Base-by-base conservation (phyloP, 2,797 vertebrate species). In the Eptatretus atami region DNA sequence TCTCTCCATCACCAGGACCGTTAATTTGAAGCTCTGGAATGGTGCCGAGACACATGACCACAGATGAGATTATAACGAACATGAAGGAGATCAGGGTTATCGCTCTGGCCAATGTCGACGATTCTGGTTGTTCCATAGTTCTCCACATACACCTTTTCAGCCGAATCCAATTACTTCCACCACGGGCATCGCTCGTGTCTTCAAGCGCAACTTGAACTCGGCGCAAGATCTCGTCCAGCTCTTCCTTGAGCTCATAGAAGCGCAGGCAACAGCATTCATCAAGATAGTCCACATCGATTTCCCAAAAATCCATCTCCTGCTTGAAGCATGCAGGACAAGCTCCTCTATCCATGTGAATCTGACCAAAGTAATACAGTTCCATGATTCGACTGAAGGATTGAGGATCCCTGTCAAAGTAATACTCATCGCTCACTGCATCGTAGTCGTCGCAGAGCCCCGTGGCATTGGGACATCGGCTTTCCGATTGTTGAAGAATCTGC, bases 261-360 rank as follows among this genome's bases (percentile, higher is more conserved):
- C 84, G 80, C 70, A 81, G 82, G 71, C 82, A 85, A 67, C 90
- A 95, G 66, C 90, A 96, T 61, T 92, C 84, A 53, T 96, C 88
- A 67, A 96, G 68, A 69, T 79, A 85, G 66, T 75, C 75, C 54
- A 79, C 77, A 71, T 95, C 88, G 65, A 96, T 85, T 73, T 80
- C 93, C 90, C 90, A 96, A 74, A 93, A 95, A 69, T 93, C 86
- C 83, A 96, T 88, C 72, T 96, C 90, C 68, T 82, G 84, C 69
- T 84, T 79, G 75, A 96, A 94, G 68, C 90, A 94, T 65, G 95
- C 86, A 53, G 90, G 90, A 53, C 90, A 96, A 65, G 95, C 84
- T 10, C 87, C 90, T 67, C 77, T 79, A 71, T 87, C 88, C 75
- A 96, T 94, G 71, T 96, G 90, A 63, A 96, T 80, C 70, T 95